Evolutionary conservation across 2,113 vertebrate species (phyloP).

Genomic region (Lamprotornis superbus): DNA sequence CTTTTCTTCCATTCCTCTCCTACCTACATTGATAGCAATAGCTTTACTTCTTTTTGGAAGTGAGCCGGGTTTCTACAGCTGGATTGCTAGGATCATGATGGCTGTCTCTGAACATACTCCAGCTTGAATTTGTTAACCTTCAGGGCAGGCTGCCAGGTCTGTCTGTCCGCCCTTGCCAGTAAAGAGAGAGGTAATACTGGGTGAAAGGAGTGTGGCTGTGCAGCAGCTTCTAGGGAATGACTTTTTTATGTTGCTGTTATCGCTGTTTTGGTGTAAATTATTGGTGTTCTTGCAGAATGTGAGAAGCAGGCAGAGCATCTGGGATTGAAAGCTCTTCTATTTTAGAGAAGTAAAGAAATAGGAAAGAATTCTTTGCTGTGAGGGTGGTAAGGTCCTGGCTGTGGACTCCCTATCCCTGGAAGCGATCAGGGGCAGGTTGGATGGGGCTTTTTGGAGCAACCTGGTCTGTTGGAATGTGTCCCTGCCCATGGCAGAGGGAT

Average conservation of each 20-base stretch:
- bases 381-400: neutral
- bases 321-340: neutral
- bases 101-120: slow-evolving; percentile 8
- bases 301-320: neutral
- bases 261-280: neutral
- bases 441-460: neutral
- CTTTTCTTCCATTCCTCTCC: neutral
- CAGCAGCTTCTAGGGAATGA: neutral
- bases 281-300: neutral
- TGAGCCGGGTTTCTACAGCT: slow-evolving; percentile 8
- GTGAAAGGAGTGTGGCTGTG: slow-evolving; percentile 5
- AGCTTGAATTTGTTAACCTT: slow-evolving; percentile 44
- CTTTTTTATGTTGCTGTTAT: neutral
- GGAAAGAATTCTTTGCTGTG: neutral
- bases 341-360: neutral
- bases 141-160: neutral
- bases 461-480: neutral
- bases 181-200: slow-evolving; percentile 35
- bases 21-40: neutral
- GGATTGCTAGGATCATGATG: slow-evolving; percentile 3
- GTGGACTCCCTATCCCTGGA: neutral
- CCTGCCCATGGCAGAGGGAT: neutral
- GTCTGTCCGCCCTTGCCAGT: neutral
- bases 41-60: slow-evolving; percentile 10
- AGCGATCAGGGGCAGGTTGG: neutral